Base-by-base conservation (phyloP, 2,113 vertebrate species). In the Oncorhynchus tshawytscha region DNA sequence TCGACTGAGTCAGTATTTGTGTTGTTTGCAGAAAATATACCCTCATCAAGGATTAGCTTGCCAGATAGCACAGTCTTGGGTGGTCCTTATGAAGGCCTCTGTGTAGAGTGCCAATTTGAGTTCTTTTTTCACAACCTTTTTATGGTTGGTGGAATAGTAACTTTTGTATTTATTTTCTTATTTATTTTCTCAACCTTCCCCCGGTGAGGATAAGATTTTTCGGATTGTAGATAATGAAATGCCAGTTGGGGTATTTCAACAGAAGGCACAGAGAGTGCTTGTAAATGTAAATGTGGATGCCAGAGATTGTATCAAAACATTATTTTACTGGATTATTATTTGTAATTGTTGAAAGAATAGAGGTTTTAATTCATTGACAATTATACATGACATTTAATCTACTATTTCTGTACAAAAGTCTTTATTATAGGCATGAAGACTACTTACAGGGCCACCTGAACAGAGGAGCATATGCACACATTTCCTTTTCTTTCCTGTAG, bases 81-180 rank as follows among this genome's bases (percentile, higher is more conserved):
- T 75, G 72, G 31, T 48, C 66, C 39, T 72, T 45, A 67, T 65
- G 6, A 69, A 22, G 13, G 20, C 69, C 70, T 78, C 24, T 31
- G 34, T 54, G 64, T 6, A 25, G 29, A 67, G 31, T 80, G 59
- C 12, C 62, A 77, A 72, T 78, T 66, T 79, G 31, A 62, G 67
- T 84, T 59, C 27, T 69, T 34, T 72, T 75, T 70, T 34, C 34
- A 34, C 34, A 34, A 34, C 34, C 34, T 34, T 34, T 34, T 34
- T 7, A 34, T 75, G 67, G 67, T 67, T 73, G 78, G 68, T 73
- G 27, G 64, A 39, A 39, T 71, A 69, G 39, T 59, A 78, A 62
- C 70, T 66, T 66, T 81, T 18, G 31, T 90, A 92, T 93, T 91
- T 92, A 92, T 91, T 92, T 69, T 59, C 25, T 78, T 92, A 93